Evolutionary conservation across 1,140 invertebrate genomes (phyloP), one percentile per base, ranked within the genome.

Genomic region (Cyclina sinensis): DNA sequence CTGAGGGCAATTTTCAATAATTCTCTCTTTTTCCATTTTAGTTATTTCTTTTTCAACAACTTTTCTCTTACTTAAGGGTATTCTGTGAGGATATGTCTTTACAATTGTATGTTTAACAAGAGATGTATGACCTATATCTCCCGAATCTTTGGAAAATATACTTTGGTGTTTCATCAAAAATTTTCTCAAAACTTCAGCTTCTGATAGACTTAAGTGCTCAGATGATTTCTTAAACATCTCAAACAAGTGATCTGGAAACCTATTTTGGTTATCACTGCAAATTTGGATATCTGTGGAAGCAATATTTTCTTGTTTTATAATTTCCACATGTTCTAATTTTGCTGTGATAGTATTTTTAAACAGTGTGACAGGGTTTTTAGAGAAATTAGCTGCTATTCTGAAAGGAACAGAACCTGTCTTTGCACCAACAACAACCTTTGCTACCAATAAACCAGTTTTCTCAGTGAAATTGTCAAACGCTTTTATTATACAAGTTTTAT

Each of bases 1-100:
- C 24, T 78, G 88, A n/a, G n/a, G 80, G 82, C 18, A 86, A 90
- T 78, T 65, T 51, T 90, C 86, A 68, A 90, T 84, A 5, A 88
- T 74, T 11, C 78, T 65, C 21, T 78, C 32, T 18, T 90, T 57
- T 87, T 78, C 2, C 80, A 85, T 79, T 46, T 51, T 73, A 18
- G 70, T 0, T 16, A 87, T 81, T 76, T 84, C 79, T 18, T 83
- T 57, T 78, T 84, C 46, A 3, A 39, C 80, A 27, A 27, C 54
- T 48, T 81, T 51, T 37, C 65, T 27, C 70, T 83, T 88, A 30
- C 43, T 12, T 62, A 83, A 46, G 24, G 79, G 86, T 62, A 88
- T 51, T 32, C 79, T 39, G 18, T 86, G 57, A 18, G 80, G 48
- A 21, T 48, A 86, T 43, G 83, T 70, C 11, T 80, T 24, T 32